phyloP scores from a whole-genome alignment of 2,888 invertebrate genomes.

The Sclerodermus sp. region DNA sequence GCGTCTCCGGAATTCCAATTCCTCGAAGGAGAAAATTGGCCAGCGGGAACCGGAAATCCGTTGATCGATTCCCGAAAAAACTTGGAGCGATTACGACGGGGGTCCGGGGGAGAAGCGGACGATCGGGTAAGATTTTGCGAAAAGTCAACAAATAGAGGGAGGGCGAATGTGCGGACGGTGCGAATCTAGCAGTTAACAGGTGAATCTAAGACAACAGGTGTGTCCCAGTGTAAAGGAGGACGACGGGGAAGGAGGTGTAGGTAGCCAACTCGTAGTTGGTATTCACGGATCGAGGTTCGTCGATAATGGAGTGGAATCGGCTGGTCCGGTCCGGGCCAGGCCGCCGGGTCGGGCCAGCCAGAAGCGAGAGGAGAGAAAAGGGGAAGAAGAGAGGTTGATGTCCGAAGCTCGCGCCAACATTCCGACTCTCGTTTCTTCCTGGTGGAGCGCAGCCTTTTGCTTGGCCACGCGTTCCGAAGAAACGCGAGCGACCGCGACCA shows the following conservation, averaged over 20 bases:
- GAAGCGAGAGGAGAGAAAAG: conserved; percentile 4
- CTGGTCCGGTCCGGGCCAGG: conserved; percentile 12
- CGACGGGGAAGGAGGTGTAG: conserved; percentile 6
- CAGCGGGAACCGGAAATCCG: no score
- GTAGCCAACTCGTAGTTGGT: conserved; percentile 2
- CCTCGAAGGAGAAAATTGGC: no score
- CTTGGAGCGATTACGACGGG: no score
- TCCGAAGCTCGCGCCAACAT: conserved; percentile 46
- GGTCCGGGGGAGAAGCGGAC: no score
- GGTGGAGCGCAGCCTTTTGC: conserved; percentile 15
- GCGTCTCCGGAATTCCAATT: no score
- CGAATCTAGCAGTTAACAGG: no score
- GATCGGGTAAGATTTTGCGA: no score
- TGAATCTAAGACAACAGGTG: background rate
- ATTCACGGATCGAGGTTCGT: conserved; percentile 19
- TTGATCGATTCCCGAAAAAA: no score
- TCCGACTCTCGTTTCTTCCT: conserved; percentile 37
- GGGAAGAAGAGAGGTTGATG: conserved; percentile 40
- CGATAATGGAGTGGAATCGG: conserved; percentile 5
- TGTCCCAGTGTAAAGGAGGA: background rate
- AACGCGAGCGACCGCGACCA: no score
- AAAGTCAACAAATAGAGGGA: no score
- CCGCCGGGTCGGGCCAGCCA: conserved; percentile 15
- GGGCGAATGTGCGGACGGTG: no score
- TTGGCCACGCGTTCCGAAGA: no score